These are phyloP conservation scores for Myzus persicae DNA, from an alignment of 1,140 invertebrate genomes.

Conservation along the genomic window DNA sequence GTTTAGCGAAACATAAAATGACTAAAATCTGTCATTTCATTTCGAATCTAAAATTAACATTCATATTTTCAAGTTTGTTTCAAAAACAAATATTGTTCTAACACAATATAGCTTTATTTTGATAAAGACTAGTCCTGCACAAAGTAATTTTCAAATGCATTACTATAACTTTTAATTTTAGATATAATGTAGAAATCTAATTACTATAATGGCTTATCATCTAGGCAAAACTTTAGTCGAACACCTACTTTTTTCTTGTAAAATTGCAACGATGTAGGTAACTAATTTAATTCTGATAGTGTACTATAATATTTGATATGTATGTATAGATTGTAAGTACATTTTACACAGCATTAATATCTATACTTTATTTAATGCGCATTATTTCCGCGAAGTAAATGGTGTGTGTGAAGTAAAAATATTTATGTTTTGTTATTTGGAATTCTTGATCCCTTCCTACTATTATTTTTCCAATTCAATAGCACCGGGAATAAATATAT, in stretches of 20 bases:
- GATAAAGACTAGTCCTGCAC: not conserved
- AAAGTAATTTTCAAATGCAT: not conserved
- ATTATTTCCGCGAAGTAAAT: not conserved
- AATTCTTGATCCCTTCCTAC: not conserved
- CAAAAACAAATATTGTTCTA: not conserved
- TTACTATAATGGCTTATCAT: not conserved
- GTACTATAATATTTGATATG: no score
- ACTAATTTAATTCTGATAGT: not conserved
- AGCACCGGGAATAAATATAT: not conserved
- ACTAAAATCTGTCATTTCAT: not conserved
- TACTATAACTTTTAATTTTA: not conserved
- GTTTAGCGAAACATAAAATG: not conserved
- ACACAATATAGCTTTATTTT: not conserved
- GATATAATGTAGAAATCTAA: not conserved
- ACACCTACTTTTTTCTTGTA: not conserved
- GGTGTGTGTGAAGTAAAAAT: not conserved
- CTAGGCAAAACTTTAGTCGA: not conserved
- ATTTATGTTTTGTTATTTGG: constrained; percentile 14
- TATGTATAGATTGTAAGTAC: not conserved
- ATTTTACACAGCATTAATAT: not conserved
- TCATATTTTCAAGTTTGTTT: not conserved
- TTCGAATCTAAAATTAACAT: not conserved
- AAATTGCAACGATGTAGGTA: not conserved
- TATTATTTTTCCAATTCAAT: constrained; percentile 19
- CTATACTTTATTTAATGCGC: not conserved